Evolutionary conservation across 2,888 invertebrate genomes (phyloP), one percentile per base, ranked within the genome.

Genomic region (Dermolepida albohirtum): DNA sequence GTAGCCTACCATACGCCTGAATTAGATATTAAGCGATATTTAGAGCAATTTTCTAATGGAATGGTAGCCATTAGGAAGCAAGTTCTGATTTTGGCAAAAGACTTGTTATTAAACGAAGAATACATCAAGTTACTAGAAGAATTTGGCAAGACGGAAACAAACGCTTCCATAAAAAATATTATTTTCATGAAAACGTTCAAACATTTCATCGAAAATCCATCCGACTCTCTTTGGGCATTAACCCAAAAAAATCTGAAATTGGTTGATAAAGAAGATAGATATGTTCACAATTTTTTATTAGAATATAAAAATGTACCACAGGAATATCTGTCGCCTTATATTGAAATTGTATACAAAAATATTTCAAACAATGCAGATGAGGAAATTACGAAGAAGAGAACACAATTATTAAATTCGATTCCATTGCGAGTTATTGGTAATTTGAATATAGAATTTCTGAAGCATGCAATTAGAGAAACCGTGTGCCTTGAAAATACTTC

Each of bases 41-140:
- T 70, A 5, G 11, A 47, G 7, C 17, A 14, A 11, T 65, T 72
- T 43, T 40, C 8, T 5, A 12, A 68, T 14, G 34, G 49, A 2
- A 47, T 67, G 0, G 68, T 70, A 51, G 71, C 71, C 8, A 54
- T 67, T 1, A 52, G 64, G 12, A 72, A 71, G 27, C 68, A 70
- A 49, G 51, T 55, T n/a, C 54, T 72, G 4, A 41, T 27, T 16
- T 51, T 72, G 5, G 57, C 51, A n/a, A 54, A 27, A 34, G 8
- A 52, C 8, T 8, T 65, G 2, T 52, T 54, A 8, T 7, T 41
- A 40, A 16, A 39, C 10, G 8, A 16, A 8, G 54, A 16, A 2
- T 54, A 40, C 40, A 39, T 40, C 5, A 14, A 54, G 16, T 8
- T 54, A 1, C 0, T 54, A 16, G 40, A 17, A 54, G n/a, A 40